Base-by-base conservation (phyloP, 2,113 vertebrate species). In the Rhegmatorhina hoffmannsi region DNA sequence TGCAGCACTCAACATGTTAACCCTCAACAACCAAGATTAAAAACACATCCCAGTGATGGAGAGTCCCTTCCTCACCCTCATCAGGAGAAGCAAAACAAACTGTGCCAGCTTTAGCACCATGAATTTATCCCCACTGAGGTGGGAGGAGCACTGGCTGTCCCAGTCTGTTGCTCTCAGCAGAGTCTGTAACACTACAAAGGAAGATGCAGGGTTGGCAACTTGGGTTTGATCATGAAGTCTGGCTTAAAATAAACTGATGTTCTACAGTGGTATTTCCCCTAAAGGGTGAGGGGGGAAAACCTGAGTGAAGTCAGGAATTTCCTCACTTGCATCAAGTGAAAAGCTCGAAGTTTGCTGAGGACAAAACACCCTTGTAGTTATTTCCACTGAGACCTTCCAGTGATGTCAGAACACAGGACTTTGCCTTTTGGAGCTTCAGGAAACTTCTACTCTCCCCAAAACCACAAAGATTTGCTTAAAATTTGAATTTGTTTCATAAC, bases 1-100 rank as follows among this genome's bases (percentile, higher is more conserved):
- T 62, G 56, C 4, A 78, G 84, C 60, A 85, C 56, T 85, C 63
- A 13, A 56, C 44, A 40, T 34, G 19, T 87, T 91, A 94, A 97
- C 91, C 91, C 91, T 87, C 86, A 33, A 9, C 40, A 40, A 24
- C 63, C 89, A 49, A 46, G 40, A 43, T 2, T 13, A 33, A 77
- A 14, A 80, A 14, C 72, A 43, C 49, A 13, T 13, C 52, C 44
- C 23, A 56, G 74, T 13, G 0, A 29, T 4, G 21, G 8, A 33
- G 1, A 77, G 74, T 34, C 46, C 64, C 58, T 13, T 64, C 53
- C 73, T 86, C 7, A 2, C 24, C 36, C 49, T 7, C 1, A 12
- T 1, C 69, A 33, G 49, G 2, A 64, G 79, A 66, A 78, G 24
- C 53, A 52, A 85, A 46, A 11, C 59, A 31, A 25, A 49, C 1